Percentiles rank a stretch among this genome's conserved stretches.
Evolutionary conservation across 1,140 invertebrate genomes (phyloP).

Genomic region (Muscidifurax raptorellus): DNA sequence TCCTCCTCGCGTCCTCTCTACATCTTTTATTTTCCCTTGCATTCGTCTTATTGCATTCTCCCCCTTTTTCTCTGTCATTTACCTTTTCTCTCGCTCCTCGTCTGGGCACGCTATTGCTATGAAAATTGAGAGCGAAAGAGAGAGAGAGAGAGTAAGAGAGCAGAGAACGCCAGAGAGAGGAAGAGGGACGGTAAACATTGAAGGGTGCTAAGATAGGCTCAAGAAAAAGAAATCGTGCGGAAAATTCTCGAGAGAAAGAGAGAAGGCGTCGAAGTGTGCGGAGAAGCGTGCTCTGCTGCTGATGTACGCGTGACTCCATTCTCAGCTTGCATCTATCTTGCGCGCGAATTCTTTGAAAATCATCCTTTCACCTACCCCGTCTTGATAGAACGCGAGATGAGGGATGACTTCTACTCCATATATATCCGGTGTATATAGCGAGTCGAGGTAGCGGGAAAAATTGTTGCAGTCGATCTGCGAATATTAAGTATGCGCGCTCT

Average conservation of each 20-base stretch:
- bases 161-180: neutral
- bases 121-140: neutral
- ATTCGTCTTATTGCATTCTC: neutral
- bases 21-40: conserved; percentile 2
- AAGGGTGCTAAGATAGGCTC: conserved; percentile 46
- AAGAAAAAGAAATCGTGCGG: conserved; percentile 49
- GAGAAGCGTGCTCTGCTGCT: neutral
- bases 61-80: conserved; percentile 20
- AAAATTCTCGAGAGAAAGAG: conserved; percentile 44
- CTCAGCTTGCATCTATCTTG: conserved; percentile 42
- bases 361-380: conserved; percentile 24
- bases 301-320: conserved; percentile 33
- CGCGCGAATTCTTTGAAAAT: conserved; percentile 40
- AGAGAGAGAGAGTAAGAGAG: neutral
- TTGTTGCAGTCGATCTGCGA: neutral
- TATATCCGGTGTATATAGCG: too few relatives aligned
- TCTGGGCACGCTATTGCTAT: neutral
- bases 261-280: neutral
- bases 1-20: neutral
- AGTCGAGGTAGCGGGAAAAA: neutral
- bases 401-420: conserved; percentile 28
- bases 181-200: conserved; percentile 42
- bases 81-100: neutral
- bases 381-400: conserved; percentile 48
- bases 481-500: neutral